Percentiles rank a stretch among this genome's conserved stretches.
Conservation (phyloP, 2,888 invertebrate species). For the Agrotis exclamationis region DNA sequence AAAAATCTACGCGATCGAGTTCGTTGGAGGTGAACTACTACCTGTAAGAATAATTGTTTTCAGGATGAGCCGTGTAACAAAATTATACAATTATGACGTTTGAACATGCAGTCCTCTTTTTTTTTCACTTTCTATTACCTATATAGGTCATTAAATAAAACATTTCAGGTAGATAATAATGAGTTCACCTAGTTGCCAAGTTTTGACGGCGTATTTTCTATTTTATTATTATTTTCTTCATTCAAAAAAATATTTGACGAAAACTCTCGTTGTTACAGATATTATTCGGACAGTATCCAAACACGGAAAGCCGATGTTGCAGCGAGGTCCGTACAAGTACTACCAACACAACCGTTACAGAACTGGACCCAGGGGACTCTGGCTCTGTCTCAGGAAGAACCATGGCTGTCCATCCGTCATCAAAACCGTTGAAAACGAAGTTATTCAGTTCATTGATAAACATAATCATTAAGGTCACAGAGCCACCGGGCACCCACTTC, state of each 20-base stretch:
- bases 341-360: constrained; percentile 60
- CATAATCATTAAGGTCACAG: constrained; percentile 42
- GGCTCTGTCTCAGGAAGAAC: constrained; percentile 61
- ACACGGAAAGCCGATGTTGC: constrained; percentile 55
- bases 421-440: constrained; percentile 32
- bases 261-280: constrained; percentile 19
- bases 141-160: too few relatives aligned
- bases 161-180: too few relatives aligned
- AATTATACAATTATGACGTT: too few relatives aligned
- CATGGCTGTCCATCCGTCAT: constrained; percentile 50
- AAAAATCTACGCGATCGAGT: too few relatives aligned
- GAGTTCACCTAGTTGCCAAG: too few relatives aligned
- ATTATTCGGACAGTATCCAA: constrained; percentile 28
- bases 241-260: not conserved
- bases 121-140: too few relatives aligned
- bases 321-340: constrained; percentile 53
- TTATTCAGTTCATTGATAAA: constrained; percentile 38
- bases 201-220: too few relatives aligned
- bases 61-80: too few relatives aligned
- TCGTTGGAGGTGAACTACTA: too few relatives aligned
- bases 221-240: not conserved
- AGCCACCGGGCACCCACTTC: too few relatives aligned
- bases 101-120: too few relatives aligned
- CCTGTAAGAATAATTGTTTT: too few relatives aligned
- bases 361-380: constrained; percentile 58